Conservation (phyloP, 2,113 vertebrate genomes). For the Lonchura striata region DNA sequence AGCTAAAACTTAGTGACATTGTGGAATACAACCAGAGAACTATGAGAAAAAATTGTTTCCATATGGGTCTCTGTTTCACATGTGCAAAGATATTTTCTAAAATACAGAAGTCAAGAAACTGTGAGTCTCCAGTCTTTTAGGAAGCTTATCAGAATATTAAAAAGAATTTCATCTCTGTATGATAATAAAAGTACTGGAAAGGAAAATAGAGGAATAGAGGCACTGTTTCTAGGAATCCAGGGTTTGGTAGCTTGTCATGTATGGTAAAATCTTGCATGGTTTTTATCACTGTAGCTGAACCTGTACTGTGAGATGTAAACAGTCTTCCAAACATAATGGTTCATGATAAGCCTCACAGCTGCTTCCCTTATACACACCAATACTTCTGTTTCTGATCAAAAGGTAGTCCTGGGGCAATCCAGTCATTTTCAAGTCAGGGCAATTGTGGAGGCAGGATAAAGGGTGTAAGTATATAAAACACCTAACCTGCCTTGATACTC, state of each 20-base stretch:
- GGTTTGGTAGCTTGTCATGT: background rate
- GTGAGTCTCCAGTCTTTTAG: background rate
- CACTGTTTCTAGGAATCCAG: background rate
- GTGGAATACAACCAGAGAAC: background rate
- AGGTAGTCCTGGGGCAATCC: background rate
- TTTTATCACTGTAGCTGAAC: background rate
- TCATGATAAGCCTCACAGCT: background rate
- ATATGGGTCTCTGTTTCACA: background rate
- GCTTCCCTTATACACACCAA: background rate
- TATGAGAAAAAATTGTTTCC: background rate
- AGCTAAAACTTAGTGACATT: background rate
- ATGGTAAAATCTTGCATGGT: background rate
- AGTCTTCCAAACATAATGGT: background rate
- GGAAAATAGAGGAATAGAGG: background rate
- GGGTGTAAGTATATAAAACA: background rate
- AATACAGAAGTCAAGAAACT: background rate
- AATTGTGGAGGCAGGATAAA: background rate
- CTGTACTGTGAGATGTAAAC: background rate
- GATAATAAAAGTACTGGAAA: background rate
- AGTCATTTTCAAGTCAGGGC: background rate
- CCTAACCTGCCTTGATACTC: background rate
- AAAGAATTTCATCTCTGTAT: background rate
- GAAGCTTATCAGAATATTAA: background rate
- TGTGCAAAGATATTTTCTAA: background rate
- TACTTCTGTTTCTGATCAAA: background rate